Evolutionary conservation across 2,797 vertebrate species (phyloP).

Genomic region (Phylloscopus collybita): DNA sequence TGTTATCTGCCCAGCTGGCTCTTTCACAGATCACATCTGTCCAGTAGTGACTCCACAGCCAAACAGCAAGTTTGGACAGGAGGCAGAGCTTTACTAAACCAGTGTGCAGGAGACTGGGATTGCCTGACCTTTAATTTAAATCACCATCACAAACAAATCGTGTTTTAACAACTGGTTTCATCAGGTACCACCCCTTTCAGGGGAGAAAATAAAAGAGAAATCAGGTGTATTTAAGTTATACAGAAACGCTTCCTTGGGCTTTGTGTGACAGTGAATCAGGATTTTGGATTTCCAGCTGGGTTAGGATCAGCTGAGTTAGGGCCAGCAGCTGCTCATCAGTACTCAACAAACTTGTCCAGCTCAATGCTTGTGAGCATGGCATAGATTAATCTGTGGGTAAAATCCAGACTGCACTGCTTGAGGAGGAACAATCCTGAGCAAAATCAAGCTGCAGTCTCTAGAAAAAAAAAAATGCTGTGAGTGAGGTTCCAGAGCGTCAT

Average conservation of each 20-base stretch:
- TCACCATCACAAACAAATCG: background rate
- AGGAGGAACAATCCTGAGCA: background rate
- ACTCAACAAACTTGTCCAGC: background rate
- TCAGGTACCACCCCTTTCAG: background rate
- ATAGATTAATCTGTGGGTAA: background rate
- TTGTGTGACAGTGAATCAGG: background rate
- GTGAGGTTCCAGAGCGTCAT: background rate
- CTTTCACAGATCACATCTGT: constrained; percentile 22
- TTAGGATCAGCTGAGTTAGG: background rate
- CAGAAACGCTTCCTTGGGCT: background rate
- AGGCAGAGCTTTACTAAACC: background rate
- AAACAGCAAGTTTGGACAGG: background rate
- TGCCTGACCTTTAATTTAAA: background rate
- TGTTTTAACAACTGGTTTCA: background rate
- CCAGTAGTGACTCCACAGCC: background rate
- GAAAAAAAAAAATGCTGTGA: background rate
- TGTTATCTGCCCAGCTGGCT: constrained; percentile 33
- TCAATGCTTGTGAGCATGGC: background rate
- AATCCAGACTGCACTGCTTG: background rate
- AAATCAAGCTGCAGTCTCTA: background rate
- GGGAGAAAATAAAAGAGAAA: background rate
- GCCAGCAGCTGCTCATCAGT: background rate
- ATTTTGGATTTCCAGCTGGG: background rate
- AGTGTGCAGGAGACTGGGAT: background rate
- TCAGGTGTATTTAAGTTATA: background rate